phyloP scores from a whole-genome alignment of 2,797 vertebrate species.

The Melanotaenia nigrans region DNA sequence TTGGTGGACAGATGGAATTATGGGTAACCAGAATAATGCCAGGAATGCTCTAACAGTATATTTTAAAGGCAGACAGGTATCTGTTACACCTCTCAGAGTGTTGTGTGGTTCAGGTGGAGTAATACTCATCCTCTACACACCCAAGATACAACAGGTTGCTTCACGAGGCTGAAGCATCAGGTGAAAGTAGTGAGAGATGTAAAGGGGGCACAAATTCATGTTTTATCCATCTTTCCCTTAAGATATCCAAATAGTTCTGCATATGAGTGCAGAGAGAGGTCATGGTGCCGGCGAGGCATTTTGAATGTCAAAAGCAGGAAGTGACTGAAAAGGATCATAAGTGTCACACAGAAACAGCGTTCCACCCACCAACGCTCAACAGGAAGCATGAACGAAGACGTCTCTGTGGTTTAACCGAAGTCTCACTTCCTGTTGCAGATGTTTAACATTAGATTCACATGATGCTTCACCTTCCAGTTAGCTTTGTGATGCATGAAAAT shows the following conservation, averaged over 20 bases:
- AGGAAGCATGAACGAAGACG: constrained; percentile 60
- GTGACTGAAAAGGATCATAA: constrained; percentile 1
- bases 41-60: too few relatives aligned
- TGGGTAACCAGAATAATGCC: neutral
- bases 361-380: constrained; percentile 35
- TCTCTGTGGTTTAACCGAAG: constrained; percentile 36
- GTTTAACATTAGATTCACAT: neutral
- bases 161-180: neutral
- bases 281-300: neutral
- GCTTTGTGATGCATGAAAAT: neutral
- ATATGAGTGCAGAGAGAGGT: neutral
- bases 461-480: neutral
- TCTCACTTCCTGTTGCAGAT: constrained; percentile 62
- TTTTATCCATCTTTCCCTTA: too few relatives aligned
- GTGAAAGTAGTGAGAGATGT: neutral
- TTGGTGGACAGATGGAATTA: neutral
- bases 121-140: neutral
- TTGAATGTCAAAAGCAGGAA: constrained; percentile 26
- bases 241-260: neutral
- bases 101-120: too few relatives aligned
- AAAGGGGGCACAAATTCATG: neutral
- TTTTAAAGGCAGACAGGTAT: too few relatives aligned
- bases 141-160: neutral
- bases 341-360: constrained; percentile 13
- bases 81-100: too few relatives aligned